Base-by-base conservation (phyloP, 2,113 vertebrate species). In the Motacilla alba region DNA sequence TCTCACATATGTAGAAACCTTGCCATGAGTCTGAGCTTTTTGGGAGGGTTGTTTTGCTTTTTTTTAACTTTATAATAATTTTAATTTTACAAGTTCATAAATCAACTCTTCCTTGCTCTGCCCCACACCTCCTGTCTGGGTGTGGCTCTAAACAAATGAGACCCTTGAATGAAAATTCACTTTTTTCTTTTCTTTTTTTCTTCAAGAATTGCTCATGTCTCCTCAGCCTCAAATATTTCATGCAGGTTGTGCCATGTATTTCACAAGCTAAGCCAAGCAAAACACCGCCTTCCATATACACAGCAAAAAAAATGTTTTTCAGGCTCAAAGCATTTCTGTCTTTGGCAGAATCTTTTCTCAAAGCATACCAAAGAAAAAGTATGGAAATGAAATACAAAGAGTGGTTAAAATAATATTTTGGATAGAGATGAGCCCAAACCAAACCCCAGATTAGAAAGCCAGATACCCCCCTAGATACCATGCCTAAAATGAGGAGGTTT, bases 171-270 rank as follows among this genome's bases (percentile, higher is more conserved):
- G 64, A 96, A 95, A 94, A 95, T 74, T 83, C 76, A 55, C 21
- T 39, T 69, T 60, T 67, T 76, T 55, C 4, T 58, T 21, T 17
- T 7, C 24, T 31, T 7, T 58, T 35, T 52, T 58, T 13, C 33
- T 81, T 69, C 27, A 85, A 75, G 87, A 96, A 68, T 67, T 68
- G 49, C 77, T 96, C 69, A 87, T 89, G 93, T 95, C 88, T 96
- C 73, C 73, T 93, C 69, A 49, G 86, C 96, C 93, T 96, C 96
- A 96, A 96, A 78, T 97, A 97, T 96, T 97, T 96, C 90, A 79
- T 95, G 93, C 96, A 96, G 92, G 96, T 96, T 94, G 76, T 96
- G 88, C 95, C 96, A 96, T 96, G 94, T 92, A 96, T 92, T 95
- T 96, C 52, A 79, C 49, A 79, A 93, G 58, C 37, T 72, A 87